phyloP scores from a whole-genome alignment of 2,888 invertebrate species.

The Orchesella flavescens region DNA sequence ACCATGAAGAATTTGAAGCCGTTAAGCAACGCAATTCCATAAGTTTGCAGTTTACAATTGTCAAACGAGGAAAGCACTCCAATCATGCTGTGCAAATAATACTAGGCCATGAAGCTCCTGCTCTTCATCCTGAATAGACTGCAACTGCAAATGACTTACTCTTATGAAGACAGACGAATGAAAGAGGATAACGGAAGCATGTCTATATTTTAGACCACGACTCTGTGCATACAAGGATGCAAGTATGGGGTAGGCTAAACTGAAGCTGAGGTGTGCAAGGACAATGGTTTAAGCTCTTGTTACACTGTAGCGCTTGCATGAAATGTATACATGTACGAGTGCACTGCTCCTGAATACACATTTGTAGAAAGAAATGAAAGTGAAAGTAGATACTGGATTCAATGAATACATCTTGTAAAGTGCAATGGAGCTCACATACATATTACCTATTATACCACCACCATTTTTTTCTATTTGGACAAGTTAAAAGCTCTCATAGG shows the following conservation, averaged over 20 bases:
- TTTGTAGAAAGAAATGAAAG: constrained; percentile 2
- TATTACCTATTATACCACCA: constrained; percentile 30
- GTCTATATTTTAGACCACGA: background rate
- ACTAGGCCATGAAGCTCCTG: background rate
- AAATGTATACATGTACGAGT: background rate
- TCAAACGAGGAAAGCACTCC: constrained; percentile 3
- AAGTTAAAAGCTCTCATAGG: constrained; percentile 50
- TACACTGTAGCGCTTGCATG: background rate
- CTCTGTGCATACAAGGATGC: background rate
- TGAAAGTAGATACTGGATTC: constrained; percentile 17
- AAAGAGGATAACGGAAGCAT: background rate
- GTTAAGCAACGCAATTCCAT: background rate
- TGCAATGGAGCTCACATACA: constrained; percentile 13
- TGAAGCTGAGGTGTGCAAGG: background rate
- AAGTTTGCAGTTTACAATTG: background rate
- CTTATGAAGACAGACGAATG: background rate
- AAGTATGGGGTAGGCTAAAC: too few species aligned
- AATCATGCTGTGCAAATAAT: constrained; percentile 24
- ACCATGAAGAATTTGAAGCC: constrained; percentile 22
- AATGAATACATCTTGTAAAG: constrained; percentile 18
- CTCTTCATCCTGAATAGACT: background rate
- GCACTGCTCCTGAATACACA: too few species aligned
- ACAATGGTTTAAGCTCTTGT: background rate
- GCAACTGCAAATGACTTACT: constrained; percentile 25
- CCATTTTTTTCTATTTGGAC: constrained; percentile 39